These are phyloP conservation scores for Dendrolimus houi DNA, from an alignment of 2,888 invertebrate genomes.

Conservation along the genomic window DNA sequence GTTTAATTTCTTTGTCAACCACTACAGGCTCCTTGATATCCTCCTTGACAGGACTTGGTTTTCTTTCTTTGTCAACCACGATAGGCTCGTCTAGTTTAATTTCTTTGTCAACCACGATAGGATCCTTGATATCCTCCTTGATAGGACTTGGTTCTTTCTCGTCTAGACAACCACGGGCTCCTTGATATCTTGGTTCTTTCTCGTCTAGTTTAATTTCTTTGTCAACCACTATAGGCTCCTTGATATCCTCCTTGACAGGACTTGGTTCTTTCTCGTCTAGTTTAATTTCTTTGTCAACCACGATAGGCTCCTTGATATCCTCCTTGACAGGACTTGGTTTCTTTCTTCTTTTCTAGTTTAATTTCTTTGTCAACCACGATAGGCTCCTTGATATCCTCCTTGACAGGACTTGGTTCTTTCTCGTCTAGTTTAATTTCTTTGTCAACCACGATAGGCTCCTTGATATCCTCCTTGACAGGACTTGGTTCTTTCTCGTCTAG, in stretches of 20 bases:
- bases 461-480: slow-evolving; percentile 3
- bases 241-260: slow-evolving; percentile 5
- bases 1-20: no score
- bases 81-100: no score
- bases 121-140: no score
- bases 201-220: slow-evolving; percentile 2
- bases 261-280: slow-evolving; percentile 5
- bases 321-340: slow-evolving; percentile 5
- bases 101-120: no score
- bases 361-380: not conserved
- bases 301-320: slow-evolving; percentile 8
- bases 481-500: slow-evolving; percentile 3
- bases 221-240: no score
- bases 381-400: not conserved
- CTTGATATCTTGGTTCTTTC: slow-evolving; percentile 8
- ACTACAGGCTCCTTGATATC: no score
- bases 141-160: no score
- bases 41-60: no score
- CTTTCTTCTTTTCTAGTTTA: not conserved
- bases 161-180: no score
- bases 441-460: slow-evolving; percentile 6
- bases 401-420: not conserved
- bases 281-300: not conserved
- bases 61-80: no score
- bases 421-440: slow-evolving; percentile 4